Conservation (phyloP, 2,888 invertebrate species). For the Nectonema munidae region DNA sequence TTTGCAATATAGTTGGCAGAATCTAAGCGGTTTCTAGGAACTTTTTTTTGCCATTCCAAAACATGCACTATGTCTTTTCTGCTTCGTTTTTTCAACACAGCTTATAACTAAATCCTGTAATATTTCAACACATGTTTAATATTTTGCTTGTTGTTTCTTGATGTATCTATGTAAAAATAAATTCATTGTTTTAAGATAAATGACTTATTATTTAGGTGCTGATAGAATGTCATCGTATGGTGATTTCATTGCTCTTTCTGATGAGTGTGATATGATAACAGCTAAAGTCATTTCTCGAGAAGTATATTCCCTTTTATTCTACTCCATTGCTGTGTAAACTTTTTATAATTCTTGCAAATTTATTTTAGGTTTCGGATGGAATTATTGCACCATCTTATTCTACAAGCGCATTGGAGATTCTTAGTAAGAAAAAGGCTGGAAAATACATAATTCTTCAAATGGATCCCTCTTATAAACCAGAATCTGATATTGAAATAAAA, state of each 20-base stretch:
- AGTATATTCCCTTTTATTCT: slow-evolving; percentile 22
- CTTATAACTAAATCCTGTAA: too few relatives aligned
- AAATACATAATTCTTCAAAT: slow-evolving; percentile 53
- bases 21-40: too few relatives aligned
- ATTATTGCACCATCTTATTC: slow-evolving; percentile 72
- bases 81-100: too few relatives aligned
- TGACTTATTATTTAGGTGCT: too few relatives aligned
- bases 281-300: slow-evolving; percentile 53
- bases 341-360: not conserved
- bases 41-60: too few relatives aligned
- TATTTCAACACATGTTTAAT: too few relatives aligned
- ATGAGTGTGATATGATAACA: slow-evolving; percentile 52
- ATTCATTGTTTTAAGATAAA: too few relatives aligned
- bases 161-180: too few relatives aligned
- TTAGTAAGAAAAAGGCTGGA: slow-evolving; percentile 76
- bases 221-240: slow-evolving; percentile 98
- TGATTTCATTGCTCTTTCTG: slow-evolving; percentile 74
- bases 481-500: slow-evolving; percentile 39
- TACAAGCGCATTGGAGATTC: slow-evolving; percentile 42
- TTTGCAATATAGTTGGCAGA: too few relatives aligned
- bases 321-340: not conserved
- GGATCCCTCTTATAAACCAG: slow-evolving; percentile 47
- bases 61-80: too few relatives aligned
- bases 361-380: slow-evolving; percentile 63
- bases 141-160: too few relatives aligned